Evolutionary conservation across 2,113 vertebrate genomes (phyloP).

Genomic region (Uropsilus gracilis): DNA sequence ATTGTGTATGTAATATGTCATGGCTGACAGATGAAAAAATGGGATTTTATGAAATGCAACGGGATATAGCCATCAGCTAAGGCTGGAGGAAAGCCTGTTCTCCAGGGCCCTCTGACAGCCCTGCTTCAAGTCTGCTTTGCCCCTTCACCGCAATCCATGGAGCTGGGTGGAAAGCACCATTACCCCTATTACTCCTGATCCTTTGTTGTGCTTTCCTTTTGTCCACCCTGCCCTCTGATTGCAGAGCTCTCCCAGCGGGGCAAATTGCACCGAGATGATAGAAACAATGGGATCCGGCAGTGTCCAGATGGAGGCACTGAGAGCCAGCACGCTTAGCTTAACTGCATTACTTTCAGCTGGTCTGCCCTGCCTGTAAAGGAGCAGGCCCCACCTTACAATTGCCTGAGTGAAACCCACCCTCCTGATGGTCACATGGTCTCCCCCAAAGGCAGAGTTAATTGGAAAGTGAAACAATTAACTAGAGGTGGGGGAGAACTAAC

Average conservation of each 20-base stretch:
- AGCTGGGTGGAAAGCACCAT: slow-evolving; percentile 43
- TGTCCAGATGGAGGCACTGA: background rate
- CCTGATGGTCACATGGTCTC: background rate
- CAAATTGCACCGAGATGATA: slow-evolving; percentile 64
- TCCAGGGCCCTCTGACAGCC: background rate
- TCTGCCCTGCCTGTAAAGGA: slow-evolving; percentile 61
- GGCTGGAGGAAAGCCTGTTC: slow-evolving; percentile 32
- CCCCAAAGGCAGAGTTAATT: slow-evolving; percentile 59
- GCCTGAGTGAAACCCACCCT: slow-evolving; percentile 51
- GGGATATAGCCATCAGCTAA: slow-evolving; percentile 30
- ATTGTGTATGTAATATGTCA: slow-evolving; percentile 1
- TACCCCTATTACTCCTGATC: slow-evolving; percentile 32
- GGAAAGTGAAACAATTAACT: slow-evolving; percentile 47
- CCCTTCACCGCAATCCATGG: background rate
- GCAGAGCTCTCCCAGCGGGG: slow-evolving; percentile 13
- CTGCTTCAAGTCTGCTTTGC: background rate
- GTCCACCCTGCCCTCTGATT: slow-evolving; percentile 62
- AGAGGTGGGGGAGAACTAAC: background rate
- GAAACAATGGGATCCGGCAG: slow-evolving; percentile 42
- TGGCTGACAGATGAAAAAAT: slow-evolving; percentile 60
- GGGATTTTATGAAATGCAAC: slow-evolving; percentile 38
- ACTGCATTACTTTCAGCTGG: slow-evolving; percentile 36
- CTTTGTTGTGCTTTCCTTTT: slow-evolving; percentile 63
- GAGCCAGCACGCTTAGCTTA: slow-evolving; percentile 50
- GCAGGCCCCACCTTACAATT: background rate